Evolutionary conservation across 2,113 vertebrate genomes (phyloP).

Genomic region (Lycocorax pyrrhopterus): DNA sequence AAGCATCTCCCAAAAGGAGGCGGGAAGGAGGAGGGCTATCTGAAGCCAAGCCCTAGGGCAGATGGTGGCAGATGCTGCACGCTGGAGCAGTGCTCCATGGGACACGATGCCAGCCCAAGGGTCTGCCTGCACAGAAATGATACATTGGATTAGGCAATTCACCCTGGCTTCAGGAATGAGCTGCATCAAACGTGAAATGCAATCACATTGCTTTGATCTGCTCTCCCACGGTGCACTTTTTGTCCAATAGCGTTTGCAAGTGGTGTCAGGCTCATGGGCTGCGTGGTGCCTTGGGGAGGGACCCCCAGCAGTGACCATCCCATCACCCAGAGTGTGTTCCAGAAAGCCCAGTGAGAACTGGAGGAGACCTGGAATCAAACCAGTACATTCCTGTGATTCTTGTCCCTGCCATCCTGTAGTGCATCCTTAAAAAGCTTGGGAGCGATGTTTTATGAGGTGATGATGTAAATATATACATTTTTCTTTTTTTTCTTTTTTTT

Average conservation of each 20-base stretch:
- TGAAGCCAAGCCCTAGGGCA: constrained; percentile 55
- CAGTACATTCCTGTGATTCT: background rate
- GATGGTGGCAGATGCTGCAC: constrained; percentile 40
- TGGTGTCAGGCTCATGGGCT: background rate
- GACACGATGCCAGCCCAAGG: constrained; percentile 23
- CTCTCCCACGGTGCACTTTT: background rate
- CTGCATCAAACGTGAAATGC: constrained; percentile 30
- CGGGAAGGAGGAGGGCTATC: background rate
- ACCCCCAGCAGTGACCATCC: background rate
- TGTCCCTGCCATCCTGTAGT: background rate
- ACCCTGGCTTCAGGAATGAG: constrained; percentile 48
- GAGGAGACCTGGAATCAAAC: background rate
- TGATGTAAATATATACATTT: background rate
- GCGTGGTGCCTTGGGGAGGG: accelerated
- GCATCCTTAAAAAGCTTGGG: background rate
- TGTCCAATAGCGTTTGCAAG: background rate
- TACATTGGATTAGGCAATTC: constrained; percentile 56
- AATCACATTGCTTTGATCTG: constrained; percentile 52
- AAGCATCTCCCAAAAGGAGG: constrained; percentile 13
- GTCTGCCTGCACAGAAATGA: constrained; percentile 59
- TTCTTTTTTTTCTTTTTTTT: background rate
- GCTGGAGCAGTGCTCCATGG: constrained; percentile 28
- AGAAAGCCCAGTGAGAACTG: background rate
- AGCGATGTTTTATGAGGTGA: background rate
- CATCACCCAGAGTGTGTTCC: background rate